Conservation (phyloP, 2,797 vertebrate species). For the Thalassophryne amazonica region DNA sequence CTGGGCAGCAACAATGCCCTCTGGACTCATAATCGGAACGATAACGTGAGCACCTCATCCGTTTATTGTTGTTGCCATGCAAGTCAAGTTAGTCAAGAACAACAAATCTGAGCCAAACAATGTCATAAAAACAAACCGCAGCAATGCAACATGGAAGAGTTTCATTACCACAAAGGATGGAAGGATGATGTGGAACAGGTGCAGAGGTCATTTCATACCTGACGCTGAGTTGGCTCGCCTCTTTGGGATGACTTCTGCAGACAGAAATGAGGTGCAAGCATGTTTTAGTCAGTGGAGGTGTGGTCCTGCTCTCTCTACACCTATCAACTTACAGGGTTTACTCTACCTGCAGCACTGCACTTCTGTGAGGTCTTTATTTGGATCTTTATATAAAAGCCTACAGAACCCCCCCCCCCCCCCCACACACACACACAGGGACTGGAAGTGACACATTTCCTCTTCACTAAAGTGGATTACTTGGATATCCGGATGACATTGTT, state of each 20-base stretch:
- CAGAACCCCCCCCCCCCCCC: too few species aligned
- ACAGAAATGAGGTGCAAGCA: slow-evolving; percentile 41
- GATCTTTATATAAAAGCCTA: slow-evolving; percentile 13
- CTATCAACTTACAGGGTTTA: slow-evolving; percentile 40
- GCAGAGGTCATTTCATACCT: slow-evolving; percentile 57
- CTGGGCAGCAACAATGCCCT: not conserved
- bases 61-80: slow-evolving; percentile 14
- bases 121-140: slow-evolving; percentile 3
- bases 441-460: slow-evolving; percentile 53
- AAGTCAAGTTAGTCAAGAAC: slow-evolving; percentile 15
- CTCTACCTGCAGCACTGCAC: slow-evolving; percentile 16
- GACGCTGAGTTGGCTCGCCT: slow-evolving; percentile 68
- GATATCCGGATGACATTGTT: slow-evolving; percentile 28
- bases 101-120: slow-evolving; percentile 2
- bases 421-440: not conserved
- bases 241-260: slow-evolving; percentile 73
- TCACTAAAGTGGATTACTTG: slow-evolving; percentile 13
- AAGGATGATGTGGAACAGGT: not conserved
- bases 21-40: not conserved
- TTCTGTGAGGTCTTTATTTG: slow-evolving; percentile 51
- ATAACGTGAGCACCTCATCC: not conserved
- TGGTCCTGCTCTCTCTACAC: slow-evolving; percentile 31
- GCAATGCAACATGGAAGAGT: not conserved
- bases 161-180: not conserved
- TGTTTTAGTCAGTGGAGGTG: slow-evolving; percentile 41